These are phyloP conservation scores for Pteronura brasiliensis DNA, from an alignment of 2,113 vertebrate genomes.

Conservation along the genomic window DNA sequence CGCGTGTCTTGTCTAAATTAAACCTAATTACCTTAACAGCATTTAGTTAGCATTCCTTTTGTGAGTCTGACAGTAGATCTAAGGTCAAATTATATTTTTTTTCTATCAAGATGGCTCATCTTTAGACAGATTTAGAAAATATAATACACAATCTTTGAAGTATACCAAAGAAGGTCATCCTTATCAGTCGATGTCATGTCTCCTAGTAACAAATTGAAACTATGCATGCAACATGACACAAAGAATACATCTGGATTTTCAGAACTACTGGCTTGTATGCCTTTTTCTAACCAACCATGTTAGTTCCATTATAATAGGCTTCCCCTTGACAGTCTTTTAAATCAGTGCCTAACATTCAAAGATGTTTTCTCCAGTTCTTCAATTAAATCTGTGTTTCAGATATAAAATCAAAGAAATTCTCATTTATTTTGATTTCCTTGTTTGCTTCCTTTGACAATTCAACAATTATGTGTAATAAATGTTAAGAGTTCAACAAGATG, in stretches of 20 bases:
- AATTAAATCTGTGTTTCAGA: background rate
- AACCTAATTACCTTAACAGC: background rate
- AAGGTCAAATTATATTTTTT: constrained; percentile 11
- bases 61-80: background rate
- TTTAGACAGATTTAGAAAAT: background rate
- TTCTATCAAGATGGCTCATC: constrained; percentile 2
- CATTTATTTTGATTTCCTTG: background rate
- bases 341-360: background rate
- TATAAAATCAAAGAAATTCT: constrained; percentile 4
- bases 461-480: background rate
- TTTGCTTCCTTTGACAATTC: background rate
- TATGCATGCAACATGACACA: background rate
- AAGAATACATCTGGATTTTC: background rate
- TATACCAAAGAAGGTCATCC: background rate
- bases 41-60: background rate
- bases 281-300: background rate
- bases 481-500: background rate
- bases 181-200: background rate
- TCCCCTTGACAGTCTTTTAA: background rate
- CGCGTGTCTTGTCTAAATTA: background rate
- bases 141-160: background rate
- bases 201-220: constrained; percentile 1
- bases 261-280: background rate
- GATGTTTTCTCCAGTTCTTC: background rate
- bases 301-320: background rate